Conservation (phyloP, 2,888 invertebrate species). For the Parapristionchus giblindavisi region DNA sequence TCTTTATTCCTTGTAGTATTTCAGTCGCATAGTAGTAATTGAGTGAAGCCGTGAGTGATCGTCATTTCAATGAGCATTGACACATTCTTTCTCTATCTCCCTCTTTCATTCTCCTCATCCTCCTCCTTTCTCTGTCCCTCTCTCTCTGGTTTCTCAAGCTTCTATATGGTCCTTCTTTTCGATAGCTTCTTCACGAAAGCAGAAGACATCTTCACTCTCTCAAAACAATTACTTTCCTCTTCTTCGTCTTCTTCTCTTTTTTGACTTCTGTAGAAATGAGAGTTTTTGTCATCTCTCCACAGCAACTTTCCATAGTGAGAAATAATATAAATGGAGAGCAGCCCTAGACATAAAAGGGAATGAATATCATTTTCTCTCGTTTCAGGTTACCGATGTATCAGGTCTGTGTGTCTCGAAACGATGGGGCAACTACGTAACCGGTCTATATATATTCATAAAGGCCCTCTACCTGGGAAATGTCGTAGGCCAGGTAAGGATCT, state of each 20-base stretch:
- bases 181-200: too few species aligned
- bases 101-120: not conserved
- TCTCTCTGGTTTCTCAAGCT: conserved; percentile 13
- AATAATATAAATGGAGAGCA: not conserved
- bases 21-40: too few species aligned
- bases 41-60: conserved; percentile 26
- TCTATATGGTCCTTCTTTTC: conserved; percentile 24
- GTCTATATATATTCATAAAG: conserved; percentile 70
- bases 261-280: conserved; percentile 33
- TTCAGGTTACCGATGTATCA: conserved; percentile 68
- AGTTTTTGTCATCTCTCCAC: not conserved
- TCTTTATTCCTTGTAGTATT: too few species aligned
- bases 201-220: too few species aligned
- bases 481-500: conserved; percentile 58
- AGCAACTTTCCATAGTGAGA: conserved; percentile 12
- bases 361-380: too few species aligned
- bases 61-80: conserved; percentile 12
- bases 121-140: conserved; percentile 17
- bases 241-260: conserved; percentile 2
- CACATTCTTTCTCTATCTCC: conserved; percentile 13
- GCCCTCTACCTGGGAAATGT: conserved; percentile 70
- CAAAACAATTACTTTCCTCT: conserved; percentile 33
- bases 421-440: conserved; percentile 70
- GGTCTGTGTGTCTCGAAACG: conserved; percentile 69
- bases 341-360: too few species aligned